These are phyloP conservation scores for Tricholauxania praeusta DNA, from an alignment of 2,888 invertebrate species.

Conservation along the genomic window DNA sequence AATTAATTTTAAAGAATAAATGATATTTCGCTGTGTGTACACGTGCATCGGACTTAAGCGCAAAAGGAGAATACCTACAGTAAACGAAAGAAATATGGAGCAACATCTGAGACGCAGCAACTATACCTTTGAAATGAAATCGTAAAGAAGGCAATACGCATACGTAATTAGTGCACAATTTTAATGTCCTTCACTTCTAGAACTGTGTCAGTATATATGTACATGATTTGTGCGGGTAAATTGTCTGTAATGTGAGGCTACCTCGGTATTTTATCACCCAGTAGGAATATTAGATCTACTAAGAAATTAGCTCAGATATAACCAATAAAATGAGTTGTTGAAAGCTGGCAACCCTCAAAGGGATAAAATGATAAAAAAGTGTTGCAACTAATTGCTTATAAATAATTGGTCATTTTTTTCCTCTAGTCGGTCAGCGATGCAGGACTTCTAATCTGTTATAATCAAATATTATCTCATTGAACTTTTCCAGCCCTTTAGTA, in stretches of 20 bases:
- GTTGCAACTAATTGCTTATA: no score
- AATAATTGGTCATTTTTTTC: no score
- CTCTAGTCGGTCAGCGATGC: no score
- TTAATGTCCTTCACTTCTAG: constrained; percentile 58
- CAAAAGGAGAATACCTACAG: background rate
- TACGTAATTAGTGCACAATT: constrained; percentile 60
- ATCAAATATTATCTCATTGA: no score
- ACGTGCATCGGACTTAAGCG: background rate
- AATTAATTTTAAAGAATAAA: background rate
- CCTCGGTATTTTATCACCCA: background rate
- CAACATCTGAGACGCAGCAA: background rate
- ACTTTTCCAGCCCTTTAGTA: no score
- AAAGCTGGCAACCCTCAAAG: no score
- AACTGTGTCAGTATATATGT: constrained; percentile 44
- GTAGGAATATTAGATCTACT: no score
- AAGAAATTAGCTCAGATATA: no score
- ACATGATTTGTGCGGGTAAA: constrained; percentile 14
- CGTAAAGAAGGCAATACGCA: no score
- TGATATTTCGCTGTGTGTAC: background rate
- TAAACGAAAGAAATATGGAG: background rate
- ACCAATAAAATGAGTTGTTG: no score
- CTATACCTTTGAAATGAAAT: background rate
- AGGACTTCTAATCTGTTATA: no score
- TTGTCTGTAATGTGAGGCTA: constrained; percentile 3
- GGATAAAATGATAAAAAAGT: no score